Evolutionary conservation across 2,888 invertebrate genomes (phyloP), one percentile per base, ranked within the genome.

Genomic region (Drosophila flavopinicola): DNA sequence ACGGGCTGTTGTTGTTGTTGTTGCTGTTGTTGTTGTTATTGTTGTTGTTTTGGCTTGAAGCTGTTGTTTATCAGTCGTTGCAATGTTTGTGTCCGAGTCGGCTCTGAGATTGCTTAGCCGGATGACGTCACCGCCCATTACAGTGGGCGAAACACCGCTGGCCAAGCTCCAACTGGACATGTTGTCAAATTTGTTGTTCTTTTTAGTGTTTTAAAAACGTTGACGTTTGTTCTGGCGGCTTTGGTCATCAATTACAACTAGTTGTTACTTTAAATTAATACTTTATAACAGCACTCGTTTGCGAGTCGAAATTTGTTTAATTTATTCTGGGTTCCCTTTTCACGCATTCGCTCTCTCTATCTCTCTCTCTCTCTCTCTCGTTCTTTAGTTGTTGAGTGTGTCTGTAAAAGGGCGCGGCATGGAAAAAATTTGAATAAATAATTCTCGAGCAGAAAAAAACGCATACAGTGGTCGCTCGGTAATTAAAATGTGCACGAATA

Each of bases 111-210:
- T 76, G 54, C 25, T 65, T 27, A 79, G 49, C 52, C 53, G 49
- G 2, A 83, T 83, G 66, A 72, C 74, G 66, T 83, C 83, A 80
- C 49, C 35, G 23, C 66, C 67, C 47, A 58, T 65, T 23, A 83
- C 79, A 52, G 54, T 85, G 35, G 79, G 65, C 63, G 83, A 85
- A 47, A 77, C 79, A 11, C 79, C 72, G 35, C 69, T 85, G 39
- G 82, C 85, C 69, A 85, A 75, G 53, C 82, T 85, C 82, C 82
- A 85, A 60, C 85, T 82, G 41, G 85, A 83, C 82, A 82, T 85
- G 25, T 20, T 66, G 35, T 32, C 25, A 42, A 25, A 38, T 33
- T 30, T 37, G 48, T 25, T 24, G 6, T 13, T 27, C 6, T 29
- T n/a, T 25, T 24, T 30, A 15, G 49, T 45, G 17, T 47, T 37